Evolutionary conservation across 2,113 vertebrate species (phyloP).

Genomic region (Aspiorhynchus laticeps): DNA sequence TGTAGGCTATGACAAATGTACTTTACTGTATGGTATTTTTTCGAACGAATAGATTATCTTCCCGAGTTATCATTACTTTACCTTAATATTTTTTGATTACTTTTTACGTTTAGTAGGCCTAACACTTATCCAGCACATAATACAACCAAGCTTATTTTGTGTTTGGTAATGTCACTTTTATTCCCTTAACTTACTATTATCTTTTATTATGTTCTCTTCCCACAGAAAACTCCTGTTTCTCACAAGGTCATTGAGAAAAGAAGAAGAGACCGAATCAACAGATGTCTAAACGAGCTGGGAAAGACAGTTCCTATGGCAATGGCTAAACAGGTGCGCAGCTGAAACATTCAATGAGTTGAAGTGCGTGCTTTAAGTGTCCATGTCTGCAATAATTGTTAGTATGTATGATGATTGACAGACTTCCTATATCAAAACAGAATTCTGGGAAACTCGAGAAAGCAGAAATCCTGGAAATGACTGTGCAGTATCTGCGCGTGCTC

Average conservation of each 20-base stretch:
- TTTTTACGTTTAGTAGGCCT: background rate
- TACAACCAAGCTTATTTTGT: background rate
- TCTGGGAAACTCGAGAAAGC: slow-evolving; percentile 97
- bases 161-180: background rate
- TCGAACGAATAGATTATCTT: background rate
- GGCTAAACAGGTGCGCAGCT: slow-evolving; percentile 88
- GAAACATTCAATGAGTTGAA: background rate
- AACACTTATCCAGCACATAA: background rate
- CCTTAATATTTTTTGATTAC: background rate
- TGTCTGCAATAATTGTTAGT: background rate
- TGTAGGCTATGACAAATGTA: background rate
- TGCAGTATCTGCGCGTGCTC: slow-evolving; percentile 92
- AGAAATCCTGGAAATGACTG: slow-evolving; percentile 98
- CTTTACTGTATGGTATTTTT: background rate
- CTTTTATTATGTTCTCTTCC: background rate
- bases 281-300: slow-evolving; percentile 91
- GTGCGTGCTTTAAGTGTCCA: background rate
- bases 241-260: slow-evolving; percentile 98
- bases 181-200: background rate
- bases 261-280: slow-evolving; percentile 93
- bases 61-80: background rate
- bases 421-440: slow-evolving; percentile 73
- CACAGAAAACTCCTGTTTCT: slow-evolving; percentile 91
- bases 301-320: slow-evolving; percentile 97
- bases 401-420: background rate